Base-by-base conservation (phyloP, 2,888 invertebrate species). In the Sycophila texana region DNA sequence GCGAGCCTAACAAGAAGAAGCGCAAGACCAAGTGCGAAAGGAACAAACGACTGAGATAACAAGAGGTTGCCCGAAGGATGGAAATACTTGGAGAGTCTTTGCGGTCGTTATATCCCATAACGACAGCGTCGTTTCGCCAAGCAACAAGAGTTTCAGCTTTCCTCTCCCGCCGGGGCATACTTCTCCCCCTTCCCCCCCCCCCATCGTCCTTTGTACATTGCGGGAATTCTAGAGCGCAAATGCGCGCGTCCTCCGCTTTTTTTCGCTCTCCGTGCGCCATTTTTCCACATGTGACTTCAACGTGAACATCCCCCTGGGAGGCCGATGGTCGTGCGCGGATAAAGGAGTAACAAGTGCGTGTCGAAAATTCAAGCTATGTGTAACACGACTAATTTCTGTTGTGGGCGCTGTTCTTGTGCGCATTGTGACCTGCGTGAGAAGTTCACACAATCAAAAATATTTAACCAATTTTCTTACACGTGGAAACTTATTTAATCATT, bases 61-160 rank as follows among this genome's bases (percentile, higher is more conserved):
- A 86, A 88, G 88, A 82, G 83, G 75, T 83, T 80, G 61, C 63
- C 71, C n/a, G 81, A 82, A 83, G 83, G 84, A 83, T 81, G 84
- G 77, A 86, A 84, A 86, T 83, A 86, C 84, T 84, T 82, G 83
- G 83, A 83, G 70, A 78, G 83, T 80, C 76, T 83, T 84, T 84
- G 79, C 79, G 80, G 82, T 88, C 87, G 86, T 88, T 88, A 88
- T 86, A 86, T 85, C 84, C 65, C 84, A 82, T 86, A 87, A 88
- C 84, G 85, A 85, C 84, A 84, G 80, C 81, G 80, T 83, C 82
- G 77, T 30, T 61, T 82, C 70, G 70, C 70, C 58, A 68, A 26
- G n/a, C 77, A 57, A 76, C 68, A 75, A 82, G 72, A 67, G 81
- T 63, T 53, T 74, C 60, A 66, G 74, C 68, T 75, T 63, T 63